Percentiles rank a stretch among this genome's conserved stretches.
phyloP scores from a whole-genome alignment of 2,888 invertebrate genomes.

The Zhuqinia jingwanae region DNA sequence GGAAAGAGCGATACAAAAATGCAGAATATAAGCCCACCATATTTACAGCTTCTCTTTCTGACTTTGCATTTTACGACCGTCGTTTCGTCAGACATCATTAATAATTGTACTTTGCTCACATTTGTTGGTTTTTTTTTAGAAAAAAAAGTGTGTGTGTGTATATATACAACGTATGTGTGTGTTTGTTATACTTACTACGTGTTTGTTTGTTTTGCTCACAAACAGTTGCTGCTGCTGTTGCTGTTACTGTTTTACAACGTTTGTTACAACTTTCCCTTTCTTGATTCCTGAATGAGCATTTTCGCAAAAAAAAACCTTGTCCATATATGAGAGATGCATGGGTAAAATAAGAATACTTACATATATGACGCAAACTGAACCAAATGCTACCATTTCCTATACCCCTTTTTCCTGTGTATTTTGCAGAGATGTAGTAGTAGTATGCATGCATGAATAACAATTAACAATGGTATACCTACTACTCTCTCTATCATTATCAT shows the following conservation, averaged over 20 bases:
- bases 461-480: too few species aligned
- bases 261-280: too few species aligned
- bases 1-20: neutral
- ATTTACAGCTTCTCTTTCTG: constrained; percentile 37
- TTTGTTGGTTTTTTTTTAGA: neutral
- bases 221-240: neutral
- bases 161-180: neutral
- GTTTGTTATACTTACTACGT: neutral
- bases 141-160: constrained; percentile 8
- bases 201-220: constrained; percentile 26
- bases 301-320: too few species aligned
- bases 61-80: constrained; percentile 70
- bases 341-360: too few species aligned
- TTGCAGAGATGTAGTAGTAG: too few species aligned
- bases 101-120: constrained; percentile 51
- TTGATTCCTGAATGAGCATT: too few species aligned
- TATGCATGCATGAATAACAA: neutral
- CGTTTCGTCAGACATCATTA: constrained; percentile 70
- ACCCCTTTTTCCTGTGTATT: too few species aligned
- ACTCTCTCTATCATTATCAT: constrained; percentile 27
- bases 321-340: too few species aligned
- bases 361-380: too few species aligned
- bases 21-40: neutral
- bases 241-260: too few species aligned
- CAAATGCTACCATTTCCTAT: too few species aligned